A percentile compares a stretch with the other conserved stretches of the same genome.
These are phyloP conservation scores for Meloidogyne floridensis DNA, from an alignment of 1,140 invertebrate genomes.

Conservation along the genomic window DNA sequence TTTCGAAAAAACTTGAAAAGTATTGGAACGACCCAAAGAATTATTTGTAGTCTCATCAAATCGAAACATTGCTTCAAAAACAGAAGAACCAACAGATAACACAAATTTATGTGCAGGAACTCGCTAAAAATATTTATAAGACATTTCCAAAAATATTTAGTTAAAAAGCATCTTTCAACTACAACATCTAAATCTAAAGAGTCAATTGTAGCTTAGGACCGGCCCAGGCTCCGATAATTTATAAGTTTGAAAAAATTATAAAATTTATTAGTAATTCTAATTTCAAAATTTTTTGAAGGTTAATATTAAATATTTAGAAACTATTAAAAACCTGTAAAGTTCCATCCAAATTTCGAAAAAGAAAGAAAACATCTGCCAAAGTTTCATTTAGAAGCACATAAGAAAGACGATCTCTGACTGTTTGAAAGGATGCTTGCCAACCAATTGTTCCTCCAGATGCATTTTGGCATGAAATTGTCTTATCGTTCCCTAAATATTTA, in stretches of 20 bases:
- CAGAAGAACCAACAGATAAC: slow-evolving; percentile 79
- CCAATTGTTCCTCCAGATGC: slow-evolving; percentile 19
- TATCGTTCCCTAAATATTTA: too few relatives aligned
- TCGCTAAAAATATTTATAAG: slow-evolving; percentile 69
- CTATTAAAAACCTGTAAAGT: slow-evolving; percentile 56
- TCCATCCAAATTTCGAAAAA: slow-evolving; percentile 71
- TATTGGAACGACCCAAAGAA: not conserved
- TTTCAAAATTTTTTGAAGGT: too few relatives aligned
- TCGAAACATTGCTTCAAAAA: slow-evolving; percentile 84
- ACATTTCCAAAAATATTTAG: not conserved
- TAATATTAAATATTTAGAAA: too few relatives aligned
- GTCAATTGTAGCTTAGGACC: too few relatives aligned
- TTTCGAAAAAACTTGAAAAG: not conserved
- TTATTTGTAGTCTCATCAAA: slow-evolving; percentile 18
- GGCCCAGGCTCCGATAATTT: too few relatives aligned
- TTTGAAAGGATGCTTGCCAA: slow-evolving; percentile 72
- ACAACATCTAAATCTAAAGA: too few relatives aligned
- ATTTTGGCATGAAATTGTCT: not conserved
- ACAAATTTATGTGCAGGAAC: slow-evolving; percentile 85
- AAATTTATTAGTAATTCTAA: too few relatives aligned
- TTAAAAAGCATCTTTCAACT: not conserved
- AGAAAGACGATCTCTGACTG: slow-evolving; percentile 77
- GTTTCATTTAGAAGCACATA: slow-evolving; percentile 81
- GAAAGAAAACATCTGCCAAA: slow-evolving; percentile 79
- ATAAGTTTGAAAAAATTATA: too few relatives aligned